phyloP scores from a whole-genome alignment of 2,113 vertebrate species.

The Phaetusa simplex region DNA sequence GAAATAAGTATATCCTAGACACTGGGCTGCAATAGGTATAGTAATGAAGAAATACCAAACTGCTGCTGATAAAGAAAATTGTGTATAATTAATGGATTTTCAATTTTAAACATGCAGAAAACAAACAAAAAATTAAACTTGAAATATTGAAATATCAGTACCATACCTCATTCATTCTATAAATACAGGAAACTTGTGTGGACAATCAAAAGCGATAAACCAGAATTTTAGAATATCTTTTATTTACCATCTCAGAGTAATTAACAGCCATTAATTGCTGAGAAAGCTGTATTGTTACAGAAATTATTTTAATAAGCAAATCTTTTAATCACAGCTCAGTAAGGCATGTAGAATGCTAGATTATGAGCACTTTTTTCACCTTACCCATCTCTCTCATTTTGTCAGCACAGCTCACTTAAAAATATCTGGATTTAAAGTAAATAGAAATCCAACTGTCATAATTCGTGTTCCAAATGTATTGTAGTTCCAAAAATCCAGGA shows the following conservation, averaged over 20 bases:
- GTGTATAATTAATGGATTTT: not conserved
- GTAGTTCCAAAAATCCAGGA: not conserved
- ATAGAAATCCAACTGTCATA: not conserved
- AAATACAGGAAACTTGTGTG: not conserved
- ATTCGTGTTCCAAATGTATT: not conserved
- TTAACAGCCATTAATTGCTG: not conserved
- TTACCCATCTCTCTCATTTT: not conserved
- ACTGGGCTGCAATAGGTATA: not conserved
- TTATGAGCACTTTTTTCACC: not conserved
- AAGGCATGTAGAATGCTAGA: not conserved
- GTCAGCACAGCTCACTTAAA: not conserved
- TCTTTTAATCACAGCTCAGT: not conserved
- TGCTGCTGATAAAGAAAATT: not conserved
- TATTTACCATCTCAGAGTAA: not conserved
- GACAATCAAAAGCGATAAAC: not conserved
- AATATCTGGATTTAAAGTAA: not conserved
- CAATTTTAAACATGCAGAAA: not conserved
- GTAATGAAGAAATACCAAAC: not conserved
- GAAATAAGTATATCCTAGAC: not conserved
- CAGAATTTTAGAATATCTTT: not conserved
- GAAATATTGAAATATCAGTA: not conserved
- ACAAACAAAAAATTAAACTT: not conserved
- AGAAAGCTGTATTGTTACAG: not conserved
- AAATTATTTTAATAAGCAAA: not conserved
- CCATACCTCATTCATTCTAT: not conserved